Conservation (phyloP, 2,113 vertebrate genomes). For the Galeopterus variegatus region DNA sequence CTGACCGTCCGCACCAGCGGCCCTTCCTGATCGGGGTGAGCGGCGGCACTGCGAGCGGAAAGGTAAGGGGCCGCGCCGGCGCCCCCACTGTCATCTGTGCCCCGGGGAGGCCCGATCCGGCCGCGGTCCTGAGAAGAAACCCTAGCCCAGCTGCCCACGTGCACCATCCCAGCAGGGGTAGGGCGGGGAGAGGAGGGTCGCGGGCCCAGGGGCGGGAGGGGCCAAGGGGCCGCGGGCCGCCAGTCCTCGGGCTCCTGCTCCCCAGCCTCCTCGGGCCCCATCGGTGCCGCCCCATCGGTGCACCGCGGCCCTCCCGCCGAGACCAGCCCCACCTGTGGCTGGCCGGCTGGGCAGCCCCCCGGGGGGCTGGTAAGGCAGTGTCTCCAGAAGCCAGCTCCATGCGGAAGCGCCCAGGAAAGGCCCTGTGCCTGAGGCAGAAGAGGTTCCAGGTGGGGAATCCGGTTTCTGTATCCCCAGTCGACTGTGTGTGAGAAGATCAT, state of each 20-base stretch:
- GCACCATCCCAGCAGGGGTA: no score
- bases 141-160: not conserved
- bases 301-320: not conserved
- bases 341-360: not conserved
- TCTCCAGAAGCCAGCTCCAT: not conserved
- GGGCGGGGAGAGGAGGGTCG: not conserved
- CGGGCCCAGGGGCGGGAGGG: not conserved
- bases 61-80: slow-evolving; percentile 87
- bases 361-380: not conserved
- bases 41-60: slow-evolving; percentile 96
- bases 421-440: not conserved
- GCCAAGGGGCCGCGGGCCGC: not conserved
- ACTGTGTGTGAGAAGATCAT: slow-evolving; percentile 99
- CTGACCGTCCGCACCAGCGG: slow-evolving; percentile 90
- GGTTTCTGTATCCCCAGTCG: slow-evolving; percentile 88
- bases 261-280: not conserved
- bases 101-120: not conserved
- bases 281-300: not conserved
- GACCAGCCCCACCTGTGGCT: not conserved
- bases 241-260: not conserved
- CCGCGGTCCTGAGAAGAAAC: not conserved
- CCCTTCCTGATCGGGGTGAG: slow-evolving; percentile 97
- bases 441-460: not conserved
- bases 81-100: not conserved
- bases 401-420: not conserved